These are phyloP conservation scores for Holotrichia oblita DNA, from an alignment of 1,140 invertebrate genomes.

Conservation along the genomic window DNA sequence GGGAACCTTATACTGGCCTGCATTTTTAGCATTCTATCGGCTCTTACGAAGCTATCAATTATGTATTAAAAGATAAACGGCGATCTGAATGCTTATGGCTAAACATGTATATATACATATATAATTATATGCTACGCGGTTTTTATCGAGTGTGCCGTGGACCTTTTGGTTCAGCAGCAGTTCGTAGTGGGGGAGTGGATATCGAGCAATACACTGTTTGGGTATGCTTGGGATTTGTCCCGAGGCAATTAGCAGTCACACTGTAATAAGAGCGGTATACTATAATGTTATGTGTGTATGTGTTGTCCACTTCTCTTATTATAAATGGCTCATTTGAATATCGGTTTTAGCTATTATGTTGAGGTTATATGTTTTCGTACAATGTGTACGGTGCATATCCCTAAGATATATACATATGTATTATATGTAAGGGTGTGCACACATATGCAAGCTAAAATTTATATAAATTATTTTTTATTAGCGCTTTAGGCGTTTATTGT, in stretches of 20 bases:
- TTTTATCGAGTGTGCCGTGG: constrained; percentile 58
- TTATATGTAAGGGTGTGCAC: too few relatives aligned
- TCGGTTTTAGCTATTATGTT: constrained; percentile 18
- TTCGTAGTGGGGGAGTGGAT: constrained; percentile 45
- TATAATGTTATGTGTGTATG: constrained; percentile 8
- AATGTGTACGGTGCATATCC: neutral
- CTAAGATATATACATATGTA: too few relatives aligned
- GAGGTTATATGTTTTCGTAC: neutral
- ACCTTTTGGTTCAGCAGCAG: constrained; percentile 46
- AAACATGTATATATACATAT: constrained; percentile 61
- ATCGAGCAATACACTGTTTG: constrained; percentile 16
- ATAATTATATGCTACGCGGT: constrained; percentile 61
- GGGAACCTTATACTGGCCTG: constrained; percentile 43
- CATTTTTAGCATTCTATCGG: constrained; percentile 61
- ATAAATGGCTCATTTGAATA: constrained; percentile 59
- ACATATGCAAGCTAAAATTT: too few relatives aligned
- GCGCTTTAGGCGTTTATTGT: too few relatives aligned
- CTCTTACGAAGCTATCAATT: constrained; percentile 61
- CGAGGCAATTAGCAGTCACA: constrained; percentile 56
- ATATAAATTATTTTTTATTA: too few relatives aligned
- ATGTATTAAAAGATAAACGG: constrained; percentile 62
- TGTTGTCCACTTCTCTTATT: constrained; percentile 53
- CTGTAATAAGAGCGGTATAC: constrained; percentile 41
- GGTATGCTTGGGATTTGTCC: constrained; percentile 46
- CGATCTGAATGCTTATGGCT: constrained; percentile 61